A percentile compares a stretch with the other conserved stretches of the same genome.
phyloP scores from a whole-genome alignment of 2,113 vertebrate species.

The Pica pica region DNA sequence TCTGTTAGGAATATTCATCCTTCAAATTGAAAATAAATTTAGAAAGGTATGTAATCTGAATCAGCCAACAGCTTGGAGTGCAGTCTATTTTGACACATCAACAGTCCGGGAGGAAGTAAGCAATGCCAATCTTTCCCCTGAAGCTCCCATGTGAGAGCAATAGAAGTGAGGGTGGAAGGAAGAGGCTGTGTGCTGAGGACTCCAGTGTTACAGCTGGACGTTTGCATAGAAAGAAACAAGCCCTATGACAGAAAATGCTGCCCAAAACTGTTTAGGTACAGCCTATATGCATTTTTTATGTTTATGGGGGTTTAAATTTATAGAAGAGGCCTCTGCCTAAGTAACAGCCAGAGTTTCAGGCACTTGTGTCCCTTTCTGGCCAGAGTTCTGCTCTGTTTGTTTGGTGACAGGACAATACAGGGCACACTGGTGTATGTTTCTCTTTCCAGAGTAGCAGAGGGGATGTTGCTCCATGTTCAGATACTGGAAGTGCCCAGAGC shows the following conservation, averaged over 20 bases:
- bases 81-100: background rate
- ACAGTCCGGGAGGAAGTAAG: background rate
- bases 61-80: background rate
- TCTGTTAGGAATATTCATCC: background rate
- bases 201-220: fast-evolving
- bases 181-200: background rate
- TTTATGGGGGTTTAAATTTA: background rate
- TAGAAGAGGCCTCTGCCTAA: background rate
- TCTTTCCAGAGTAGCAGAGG: background rate
- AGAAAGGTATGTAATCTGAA: background rate
- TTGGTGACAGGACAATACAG: background rate
- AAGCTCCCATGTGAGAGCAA: background rate
- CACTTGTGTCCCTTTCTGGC: background rate
- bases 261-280: background rate
- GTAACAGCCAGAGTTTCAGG: background rate
- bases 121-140: background rate
- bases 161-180: background rate
- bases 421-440: fast-evolving
- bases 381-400: background rate
- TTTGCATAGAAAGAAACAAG: background rate
- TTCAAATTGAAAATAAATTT: background rate
- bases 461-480: fast-evolving
- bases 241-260: background rate
- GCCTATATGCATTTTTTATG: background rate
- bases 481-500: background rate